Base-by-base conservation (phyloP, 2,888 invertebrate species). In the Drepana falcataria region DNA sequence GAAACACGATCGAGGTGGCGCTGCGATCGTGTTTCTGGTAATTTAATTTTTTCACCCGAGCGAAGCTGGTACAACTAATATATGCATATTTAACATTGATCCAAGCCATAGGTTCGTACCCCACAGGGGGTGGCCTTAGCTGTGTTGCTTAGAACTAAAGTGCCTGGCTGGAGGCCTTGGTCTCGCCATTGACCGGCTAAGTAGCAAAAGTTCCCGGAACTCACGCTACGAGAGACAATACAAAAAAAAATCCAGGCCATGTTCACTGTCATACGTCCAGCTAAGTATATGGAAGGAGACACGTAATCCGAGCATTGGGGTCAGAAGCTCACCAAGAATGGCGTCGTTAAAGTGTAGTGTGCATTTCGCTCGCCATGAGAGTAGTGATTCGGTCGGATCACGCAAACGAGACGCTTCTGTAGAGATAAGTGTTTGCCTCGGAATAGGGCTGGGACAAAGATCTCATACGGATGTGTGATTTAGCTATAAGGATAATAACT, bases 311-410 rank as follows among this genome's bases (percentile, higher is more conserved):
- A 9, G 3, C 44, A 44, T 44, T 44, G 44, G 9, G 44, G 44
- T 9, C 44, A 44, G 44, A 9, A 9, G 44, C 44, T 9, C 6
- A 9, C 44, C 9, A 44, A 44, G 44, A 44, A 44, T 44, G 7
- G 44, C 9, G 44, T 44, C 44, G 44, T 44, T 44, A 44, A 44
- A 9, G 48, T 35, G 48, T 48, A 9, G 48, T 48, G 48, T 48
- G 35, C 34, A 35, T 35, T 35, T 34, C 7, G 4, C 48, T 48
- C 48, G 44, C 35, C 37, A 53, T 48, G 56, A 62, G 55, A 60
- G 59, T 56, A 58, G 53, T 9, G 57, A 63, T 59, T 63, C 40
- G 58, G 52, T 3, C 57, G 53, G 69, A 63, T 61, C 66, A 69
- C 64, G 66, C 63, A 55, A 68, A 63, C 61, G 58, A 58, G 34